These are phyloP conservation scores for Bostrychus sinensis DNA, from an alignment of 2,113 vertebrate species.

Conservation along the genomic window DNA sequence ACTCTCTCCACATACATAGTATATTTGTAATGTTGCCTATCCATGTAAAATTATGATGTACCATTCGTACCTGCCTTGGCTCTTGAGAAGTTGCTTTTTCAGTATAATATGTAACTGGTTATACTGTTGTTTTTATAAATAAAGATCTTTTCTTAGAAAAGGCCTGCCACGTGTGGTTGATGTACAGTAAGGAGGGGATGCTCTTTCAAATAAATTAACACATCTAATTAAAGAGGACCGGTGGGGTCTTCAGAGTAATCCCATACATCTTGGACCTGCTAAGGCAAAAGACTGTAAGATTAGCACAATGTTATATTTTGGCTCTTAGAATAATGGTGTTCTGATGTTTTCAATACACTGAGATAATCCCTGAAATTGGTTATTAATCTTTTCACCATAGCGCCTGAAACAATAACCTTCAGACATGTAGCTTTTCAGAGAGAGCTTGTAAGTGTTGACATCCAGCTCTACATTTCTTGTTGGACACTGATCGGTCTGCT, in stretches of 20 bases:
- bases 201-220: slow-evolving; percentile 39
- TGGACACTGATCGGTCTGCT: slow-evolving; percentile 16
- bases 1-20: slow-evolving; percentile 55
- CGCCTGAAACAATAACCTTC: not conserved
- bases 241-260: slow-evolving; percentile 22
- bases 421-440: not conserved
- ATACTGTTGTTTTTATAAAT: slow-evolving; percentile 82
- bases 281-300: slow-evolving; percentile 19
- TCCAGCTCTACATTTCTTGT: slow-evolving; percentile 32
- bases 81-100: slow-evolving; percentile 80
- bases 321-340: not conserved
- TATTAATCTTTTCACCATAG: not conserved
- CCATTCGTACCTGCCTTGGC: slow-evolving; percentile 80
- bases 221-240: slow-evolving; percentile 56
- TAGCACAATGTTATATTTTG: slow-evolving; percentile 35
- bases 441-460: slow-evolving; percentile 20
- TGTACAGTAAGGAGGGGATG: slow-evolving; percentile 18
- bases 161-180: slow-evolving; percentile 35
- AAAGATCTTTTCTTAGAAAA: slow-evolving; percentile 77
- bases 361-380: not conserved
- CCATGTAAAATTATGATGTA: slow-evolving; percentile 70
- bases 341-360: not conserved
- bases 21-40: slow-evolving; percentile 76
- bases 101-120: slow-evolving; percentile 80
- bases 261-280: slow-evolving; percentile 30